Evolutionary conservation across 2,888 invertebrate species (phyloP), one percentile per base, ranked within the genome.

Genomic region (Xestia xanthographa): DNA sequence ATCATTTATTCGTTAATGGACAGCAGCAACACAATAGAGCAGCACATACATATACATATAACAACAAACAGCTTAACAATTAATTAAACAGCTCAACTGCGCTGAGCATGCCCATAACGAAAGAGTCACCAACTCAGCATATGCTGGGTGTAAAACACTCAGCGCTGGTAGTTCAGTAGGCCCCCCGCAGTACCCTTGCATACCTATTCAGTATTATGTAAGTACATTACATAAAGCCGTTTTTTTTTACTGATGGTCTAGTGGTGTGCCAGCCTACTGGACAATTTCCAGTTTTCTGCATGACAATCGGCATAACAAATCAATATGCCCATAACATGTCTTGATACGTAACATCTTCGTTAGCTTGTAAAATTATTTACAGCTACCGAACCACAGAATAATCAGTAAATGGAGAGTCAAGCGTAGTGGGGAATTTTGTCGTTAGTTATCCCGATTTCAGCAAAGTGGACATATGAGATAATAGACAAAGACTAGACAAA

Each of bases 241-340:
- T 4, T 63, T 50, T 66, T 62, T 66, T 12, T 67, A 14, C 3
- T 17, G 5, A 20, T 60, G 34, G 22, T 65, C 45, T 50, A 58
- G n/a, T 72, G 20, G 14, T 26, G 56, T 63, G 14, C 70, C 63
- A 70, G 20, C 72, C 38, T 77, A 65, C 45, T 74, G 50, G 58
- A 60, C 17, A 48, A 58, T 63, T 69, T 80, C 83, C 66, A 66
- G 81, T 83, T 84, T 58, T 66, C 17, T 38, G 56, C 63, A 66
- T 66, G n/a, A 20, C 41, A 56, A 80, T 60, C 2, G n/a, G 53
- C 56, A 69, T 68, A 50, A 83, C 53, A 74, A 53, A 83, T 68
- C 34, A 79, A 75, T 62, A 50, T 75, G 65, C 62, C 76, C 75
- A 63, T 75, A 83, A 78, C 83, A 43, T 50, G 74, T 58, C 29